phyloP scores from a whole-genome alignment of 2,888 invertebrate genomes.

The Epicampocera succincta region DNA sequence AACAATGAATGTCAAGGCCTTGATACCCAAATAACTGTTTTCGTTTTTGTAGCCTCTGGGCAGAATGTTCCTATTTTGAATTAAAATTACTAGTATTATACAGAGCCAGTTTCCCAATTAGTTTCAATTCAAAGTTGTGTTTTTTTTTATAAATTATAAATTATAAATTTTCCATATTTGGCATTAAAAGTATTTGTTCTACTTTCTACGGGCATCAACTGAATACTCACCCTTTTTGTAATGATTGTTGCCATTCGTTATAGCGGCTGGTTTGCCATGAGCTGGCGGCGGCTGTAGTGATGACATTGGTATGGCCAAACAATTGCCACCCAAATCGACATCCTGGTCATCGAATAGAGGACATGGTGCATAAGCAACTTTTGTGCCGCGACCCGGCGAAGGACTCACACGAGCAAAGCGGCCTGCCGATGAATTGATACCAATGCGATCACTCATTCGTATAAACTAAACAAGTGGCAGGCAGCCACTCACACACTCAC shows the following conservation, averaged over 20 bases:
- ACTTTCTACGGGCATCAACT: neutral
- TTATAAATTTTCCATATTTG: no score
- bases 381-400: slow-evolving; percentile 80
- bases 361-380: slow-evolving; percentile 81
- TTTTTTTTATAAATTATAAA: no score
- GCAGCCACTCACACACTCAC: neutral
- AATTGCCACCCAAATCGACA: slow-evolving; percentile 78
- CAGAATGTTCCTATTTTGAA: no score
- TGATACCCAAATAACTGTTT: no score
- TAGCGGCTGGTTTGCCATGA: slow-evolving; percentile 27
- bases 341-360: slow-evolving; percentile 81
- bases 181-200: no score
- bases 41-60: no score
- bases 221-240: slow-evolving; percentile 73
- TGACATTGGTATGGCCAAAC: slow-evolving; percentile 81
- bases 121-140: no score
- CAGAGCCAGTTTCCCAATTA: no score
- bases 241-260: slow-evolving; percentile 53
- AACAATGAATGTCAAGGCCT: no score
- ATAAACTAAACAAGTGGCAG: slow-evolving; percentile 19
- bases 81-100: no score
- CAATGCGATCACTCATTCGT: slow-evolving; percentile 76
- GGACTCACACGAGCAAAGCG: slow-evolving; percentile 81
- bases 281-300: slow-evolving; percentile 76
- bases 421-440: slow-evolving; percentile 72